A percentile compares a stretch with the other conserved stretches of the same genome.
These are phyloP conservation scores for Tetragonula carbonaria DNA, from an alignment of 2,888 invertebrate genomes.

Conservation along the genomic window DNA sequence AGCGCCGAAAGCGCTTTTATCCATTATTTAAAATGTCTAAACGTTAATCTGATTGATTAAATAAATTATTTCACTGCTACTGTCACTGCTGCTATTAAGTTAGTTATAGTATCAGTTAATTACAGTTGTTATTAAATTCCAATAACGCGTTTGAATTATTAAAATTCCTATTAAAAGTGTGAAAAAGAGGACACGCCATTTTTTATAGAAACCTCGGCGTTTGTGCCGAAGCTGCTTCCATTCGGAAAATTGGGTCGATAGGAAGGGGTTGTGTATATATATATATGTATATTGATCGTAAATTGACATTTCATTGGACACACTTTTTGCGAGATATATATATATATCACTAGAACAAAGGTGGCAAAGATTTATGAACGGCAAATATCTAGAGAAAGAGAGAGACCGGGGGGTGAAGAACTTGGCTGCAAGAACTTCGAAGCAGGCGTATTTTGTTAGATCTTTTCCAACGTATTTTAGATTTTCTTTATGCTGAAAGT, in stretches of 20 bases:
- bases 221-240: not conserved
- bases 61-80: too few relatives aligned
- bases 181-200: too few relatives aligned
- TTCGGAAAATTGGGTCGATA: slow-evolving; percentile 5
- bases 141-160: not conserved
- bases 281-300: slow-evolving; percentile 2
- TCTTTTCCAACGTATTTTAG: not conserved
- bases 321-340: not conserved
- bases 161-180: not conserved
- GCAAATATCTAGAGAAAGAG: not conserved
- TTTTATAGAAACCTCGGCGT: not conserved
- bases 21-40: not conserved
- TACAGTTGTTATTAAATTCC: not conserved
- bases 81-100: too few relatives aligned
- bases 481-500: not conserved
- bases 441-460: slow-evolving; percentile 1
- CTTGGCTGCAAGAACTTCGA: not conserved
- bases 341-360: slow-evolving; percentile 1
- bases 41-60: not conserved
- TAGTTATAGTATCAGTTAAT: too few relatives aligned
- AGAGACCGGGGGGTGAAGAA: too few relatives aligned
- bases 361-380: slow-evolving; percentile 30
- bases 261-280: not conserved
- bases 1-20: not conserved
- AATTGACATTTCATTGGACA: slow-evolving; percentile 26